Evolutionary conservation across 2,888 invertebrate species (phyloP).

Genomic region (Thumatha senex): DNA sequence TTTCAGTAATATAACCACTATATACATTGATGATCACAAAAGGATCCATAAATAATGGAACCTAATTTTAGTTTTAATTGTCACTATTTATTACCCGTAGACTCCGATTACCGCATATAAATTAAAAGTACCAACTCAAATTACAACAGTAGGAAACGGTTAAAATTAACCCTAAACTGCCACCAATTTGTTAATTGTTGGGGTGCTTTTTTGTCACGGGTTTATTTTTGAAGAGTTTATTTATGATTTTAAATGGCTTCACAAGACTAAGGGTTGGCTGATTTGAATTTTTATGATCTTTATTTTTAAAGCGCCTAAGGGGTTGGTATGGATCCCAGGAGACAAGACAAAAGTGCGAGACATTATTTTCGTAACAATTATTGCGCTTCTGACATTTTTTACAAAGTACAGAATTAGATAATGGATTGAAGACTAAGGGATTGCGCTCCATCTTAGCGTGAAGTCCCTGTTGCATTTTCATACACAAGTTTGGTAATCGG

Average conservation of each 20-base stretch:
- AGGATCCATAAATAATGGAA: slow-evolving; percentile 6
- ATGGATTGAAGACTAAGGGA: background rate
- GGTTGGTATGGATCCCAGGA: slow-evolving; percentile 59
- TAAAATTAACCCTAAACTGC: slow-evolving; percentile 77
- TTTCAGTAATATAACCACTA: too few species aligned
- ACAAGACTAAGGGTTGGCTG: slow-evolving; percentile 72
- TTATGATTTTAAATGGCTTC: slow-evolving; percentile 78
- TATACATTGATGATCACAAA: background rate
- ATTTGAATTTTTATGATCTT: slow-evolving; percentile 79
- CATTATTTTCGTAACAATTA: slow-evolving; percentile 42
- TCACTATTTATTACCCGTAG: slow-evolving; percentile 72
- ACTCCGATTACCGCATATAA: slow-evolving; percentile 64
- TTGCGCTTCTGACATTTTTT: slow-evolving; percentile 16
- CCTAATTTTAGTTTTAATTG: slow-evolving; percentile 40
- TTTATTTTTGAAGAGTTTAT: slow-evolving; percentile 65
- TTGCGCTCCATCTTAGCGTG: background rate
- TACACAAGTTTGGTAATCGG: too few species aligned
- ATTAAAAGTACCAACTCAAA: slow-evolving; percentile 45
- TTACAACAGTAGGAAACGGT: slow-evolving; percentile 62
- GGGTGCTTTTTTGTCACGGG: slow-evolving; percentile 58
- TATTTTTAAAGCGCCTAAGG: slow-evolving; percentile 66
- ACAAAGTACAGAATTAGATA: background rate
- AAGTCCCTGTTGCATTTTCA: too few species aligned
- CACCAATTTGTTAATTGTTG: slow-evolving; percentile 80
- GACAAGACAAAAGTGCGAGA: slow-evolving; percentile 33